Percentiles rank a stretch among this genome's conserved stretches.
phyloP scores from a whole-genome alignment of 2,888 invertebrate genomes.

The Agapostemon virescens region DNA sequence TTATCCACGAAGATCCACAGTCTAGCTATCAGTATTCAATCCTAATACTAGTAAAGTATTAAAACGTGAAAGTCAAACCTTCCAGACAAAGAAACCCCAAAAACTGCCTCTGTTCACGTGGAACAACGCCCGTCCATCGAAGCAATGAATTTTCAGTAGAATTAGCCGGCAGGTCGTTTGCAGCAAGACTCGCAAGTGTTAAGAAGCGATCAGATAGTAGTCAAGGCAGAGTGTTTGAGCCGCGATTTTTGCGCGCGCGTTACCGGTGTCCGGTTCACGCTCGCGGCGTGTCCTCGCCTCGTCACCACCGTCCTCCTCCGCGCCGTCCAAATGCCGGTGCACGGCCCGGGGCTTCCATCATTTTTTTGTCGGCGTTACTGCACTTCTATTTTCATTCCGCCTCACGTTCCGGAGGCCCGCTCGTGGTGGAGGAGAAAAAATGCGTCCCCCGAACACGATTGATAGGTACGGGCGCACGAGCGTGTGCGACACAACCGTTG shows the following conservation, averaged over 20 bases:
- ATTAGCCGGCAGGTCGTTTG: not conserved
- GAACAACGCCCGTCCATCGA: not conserved
- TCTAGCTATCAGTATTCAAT: too few relatives aligned
- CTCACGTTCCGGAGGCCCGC: conserved; percentile 73
- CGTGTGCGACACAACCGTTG: conserved; percentile 35
- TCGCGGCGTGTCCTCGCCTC: conserved; percentile 57
- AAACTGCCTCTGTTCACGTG: too few relatives aligned
- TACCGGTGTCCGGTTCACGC: conserved; percentile 44
- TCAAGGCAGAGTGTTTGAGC: conserved; percentile 27
- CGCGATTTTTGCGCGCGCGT: conserved; percentile 39
- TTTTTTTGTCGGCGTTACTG: conserved; percentile 74
- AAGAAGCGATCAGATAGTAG: conserved; percentile 15
- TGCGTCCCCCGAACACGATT: conserved; percentile 74
- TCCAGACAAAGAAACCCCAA: too few relatives aligned
- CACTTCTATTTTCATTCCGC: conserved; percentile 77
- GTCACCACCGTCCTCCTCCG: conserved; percentile 50
- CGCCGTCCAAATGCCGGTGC: conserved; percentile 70
- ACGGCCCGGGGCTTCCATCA: conserved; percentile 73
- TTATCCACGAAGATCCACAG: too few relatives aligned
- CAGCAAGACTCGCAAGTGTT: not conserved
- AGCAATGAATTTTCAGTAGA: not conserved
- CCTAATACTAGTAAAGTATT: too few relatives aligned
- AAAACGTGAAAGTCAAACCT: too few relatives aligned
- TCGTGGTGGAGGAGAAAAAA: conserved; percentile 70
- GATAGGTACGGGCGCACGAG: conserved; percentile 68